Evolutionary conservation across 92 coral and sea anemone species (phyloP), one percentile per base, ranked within the genome.

Genomic region (Chrysogorgia sp.): DNA sequence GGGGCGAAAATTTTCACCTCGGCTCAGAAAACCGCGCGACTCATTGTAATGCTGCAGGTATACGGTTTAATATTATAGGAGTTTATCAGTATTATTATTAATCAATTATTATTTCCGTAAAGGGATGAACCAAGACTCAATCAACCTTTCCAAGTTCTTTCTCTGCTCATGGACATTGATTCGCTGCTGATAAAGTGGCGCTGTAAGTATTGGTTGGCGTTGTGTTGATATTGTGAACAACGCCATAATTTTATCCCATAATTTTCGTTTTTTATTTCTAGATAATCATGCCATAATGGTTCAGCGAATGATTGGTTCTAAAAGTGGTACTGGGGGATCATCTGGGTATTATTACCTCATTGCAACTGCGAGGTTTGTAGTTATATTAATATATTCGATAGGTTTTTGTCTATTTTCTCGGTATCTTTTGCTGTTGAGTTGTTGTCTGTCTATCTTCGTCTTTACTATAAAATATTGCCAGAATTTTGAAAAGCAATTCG

Each of bases 51-150:
- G n/a, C n/a, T n/a, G n/a, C n/a, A n/a, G n/a, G n/a, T n/a, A n/a
- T n/a, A n/a, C 43, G 6, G 5, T 37, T 37, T 12, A 37, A 12
- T 37, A 12, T 37, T 23, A 20, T 23, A 6, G 6, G 26, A 5
- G 59, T 52, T 52, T 5, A 6, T 17, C 50, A 43, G 26, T 52
- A 5, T 52, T 52, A 5, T 52, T 52, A 7, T 37, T 20, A 52
- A 15, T 22, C 20, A 30, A 7, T 5, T 22, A 20, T 81, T 82
- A 13, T 20, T 48, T 68, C 40, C 53, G 45, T 33, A 14, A 81
- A 94, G 98, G 71, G 98, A 91, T 84, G 94, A 94, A 77, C 98
- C 98, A 21, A 91, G 98, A 50, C 87, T 91, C 66, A 88, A 83
- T 56, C 97, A 94, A 71, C 98, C 98, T 1, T 92, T 65, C 58